These are phyloP conservation scores for Tursiops truncatus DNA, from an alignment of 2,113 vertebrate genomes.

Conservation along the genomic window DNA sequence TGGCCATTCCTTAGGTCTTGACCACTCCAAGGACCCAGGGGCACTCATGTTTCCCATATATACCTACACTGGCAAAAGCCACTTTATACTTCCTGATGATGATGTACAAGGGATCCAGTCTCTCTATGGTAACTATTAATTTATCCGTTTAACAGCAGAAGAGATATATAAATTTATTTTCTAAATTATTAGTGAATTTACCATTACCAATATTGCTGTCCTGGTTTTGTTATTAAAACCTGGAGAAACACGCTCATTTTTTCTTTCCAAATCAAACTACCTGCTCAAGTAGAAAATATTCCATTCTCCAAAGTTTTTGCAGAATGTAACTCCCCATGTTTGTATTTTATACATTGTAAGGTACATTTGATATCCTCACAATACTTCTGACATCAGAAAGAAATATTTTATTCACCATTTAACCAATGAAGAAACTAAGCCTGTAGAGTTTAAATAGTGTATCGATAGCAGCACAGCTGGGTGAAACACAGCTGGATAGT, in stretches of 20 bases:
- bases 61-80: conserved; percentile 85
- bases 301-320: not conserved
- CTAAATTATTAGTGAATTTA: not conserved
- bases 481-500: not conserved
- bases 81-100: conserved; percentile 90
- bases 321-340: not conserved
- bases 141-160: not conserved
- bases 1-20: conserved; percentile 95
- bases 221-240: not conserved
- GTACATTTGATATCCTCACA: not conserved
- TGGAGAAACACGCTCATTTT: not conserved
- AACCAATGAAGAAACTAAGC: not conserved
- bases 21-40: conserved; percentile 92
- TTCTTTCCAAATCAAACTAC: not conserved
- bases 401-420: not conserved
- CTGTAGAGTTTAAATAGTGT: not conserved
- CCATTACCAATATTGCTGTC: not conserved
- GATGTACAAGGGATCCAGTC: conserved; percentile 94
- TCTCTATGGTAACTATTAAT: conserved; percentile 89
- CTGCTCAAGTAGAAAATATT: not conserved
- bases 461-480: not conserved
- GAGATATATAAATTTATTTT: not conserved
- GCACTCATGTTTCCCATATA: conserved; percentile 97
- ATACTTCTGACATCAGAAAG: not conserved
- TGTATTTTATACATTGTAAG: conserved; percentile 10